These are phyloP conservation scores for Gymnodraco acuticeps DNA, from an alignment of 2,797 vertebrate genomes.

Conservation along the genomic window DNA sequence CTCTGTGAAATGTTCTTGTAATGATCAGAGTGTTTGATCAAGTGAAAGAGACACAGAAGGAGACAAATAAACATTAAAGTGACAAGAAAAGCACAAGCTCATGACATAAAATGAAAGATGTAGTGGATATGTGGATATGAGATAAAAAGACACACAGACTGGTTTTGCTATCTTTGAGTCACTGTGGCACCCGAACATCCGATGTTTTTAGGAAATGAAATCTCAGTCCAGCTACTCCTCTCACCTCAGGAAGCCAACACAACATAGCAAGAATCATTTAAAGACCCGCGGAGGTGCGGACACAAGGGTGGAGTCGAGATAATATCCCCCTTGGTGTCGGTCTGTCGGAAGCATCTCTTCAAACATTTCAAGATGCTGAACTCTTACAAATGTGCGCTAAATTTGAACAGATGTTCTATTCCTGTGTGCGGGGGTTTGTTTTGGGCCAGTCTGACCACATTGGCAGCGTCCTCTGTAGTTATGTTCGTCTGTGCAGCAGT, in stretches of 20 bases:
- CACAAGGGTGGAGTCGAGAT: conserved; percentile 62
- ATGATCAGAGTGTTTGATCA: background rate
- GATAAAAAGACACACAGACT: background rate
- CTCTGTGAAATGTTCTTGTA: conserved; percentile 15
- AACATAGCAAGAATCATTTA: conserved; percentile 9
- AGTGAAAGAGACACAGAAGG: conserved; percentile 6
- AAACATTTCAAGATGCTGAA: conserved; percentile 72
- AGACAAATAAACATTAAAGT: conserved; percentile 4
- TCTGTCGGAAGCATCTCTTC: conserved; percentile 38
- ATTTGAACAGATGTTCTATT: conserved; percentile 74
- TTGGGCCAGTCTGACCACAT: conserved; percentile 51
- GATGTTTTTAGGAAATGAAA: conserved; percentile 20
- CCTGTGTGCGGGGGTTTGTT: conserved; percentile 60
- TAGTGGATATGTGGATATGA: conserved; percentile 11
- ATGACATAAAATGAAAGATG: background rate
- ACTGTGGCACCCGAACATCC: conserved; percentile 4
- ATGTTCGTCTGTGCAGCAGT: conserved; percentile 50
- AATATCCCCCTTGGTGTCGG: conserved; percentile 66
- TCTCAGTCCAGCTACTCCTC: background rate
- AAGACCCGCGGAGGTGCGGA: conserved; percentile 51
- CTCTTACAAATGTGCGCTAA: conserved; percentile 55
- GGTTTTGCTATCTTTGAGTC: conserved; percentile 2
- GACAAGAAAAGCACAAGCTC: background rate
- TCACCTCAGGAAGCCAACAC: conserved; percentile 10
- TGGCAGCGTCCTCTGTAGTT: conserved; percentile 68